A percentile compares a stretch with the other conserved stretches of the same genome.
Conservation (phyloP, 2,888 invertebrate species). For the Leptinotarsa tumamoca region DNA sequence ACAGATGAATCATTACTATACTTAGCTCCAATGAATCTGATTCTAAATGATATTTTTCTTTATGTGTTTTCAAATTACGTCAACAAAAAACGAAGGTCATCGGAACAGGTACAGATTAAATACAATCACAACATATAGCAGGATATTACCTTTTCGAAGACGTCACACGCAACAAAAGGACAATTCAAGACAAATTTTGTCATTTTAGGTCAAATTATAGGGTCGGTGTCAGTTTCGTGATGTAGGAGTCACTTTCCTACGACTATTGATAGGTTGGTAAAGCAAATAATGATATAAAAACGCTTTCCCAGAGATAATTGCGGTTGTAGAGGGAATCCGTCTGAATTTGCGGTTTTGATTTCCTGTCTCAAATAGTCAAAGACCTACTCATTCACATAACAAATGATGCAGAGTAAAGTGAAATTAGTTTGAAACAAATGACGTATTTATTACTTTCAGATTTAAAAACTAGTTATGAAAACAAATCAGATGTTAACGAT, state of each 20-base stretch:
- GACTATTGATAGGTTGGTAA: constrained; percentile 33
- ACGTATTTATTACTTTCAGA: constrained; percentile 5
- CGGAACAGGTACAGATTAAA: constrained; percentile 24
- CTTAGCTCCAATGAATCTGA: not conserved
- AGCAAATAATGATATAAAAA: constrained; percentile 32
- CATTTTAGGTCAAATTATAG: constrained; percentile 43
- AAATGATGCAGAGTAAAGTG: constrained; percentile 8
- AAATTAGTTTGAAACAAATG: constrained; percentile 7
- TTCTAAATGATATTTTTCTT: not conserved
- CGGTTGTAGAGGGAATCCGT: constrained; percentile 17
- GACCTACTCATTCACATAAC: constrained; percentile 20
- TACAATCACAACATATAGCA: constrained; percentile 31
- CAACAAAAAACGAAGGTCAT: constrained; percentile 31
- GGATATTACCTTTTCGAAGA: constrained; percentile 44
- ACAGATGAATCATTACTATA: not conserved
- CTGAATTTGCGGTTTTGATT: constrained; percentile 35
- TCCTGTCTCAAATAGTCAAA: constrained; percentile 32
- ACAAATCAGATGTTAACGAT: too few relatives aligned
- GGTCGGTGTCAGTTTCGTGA: constrained; percentile 34
- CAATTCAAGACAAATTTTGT: constrained; percentile 39
- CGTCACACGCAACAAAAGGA: constrained; percentile 43
- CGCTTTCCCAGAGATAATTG: constrained; percentile 30
- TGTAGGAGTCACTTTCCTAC: constrained; percentile 24
- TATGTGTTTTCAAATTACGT: constrained; percentile 27
- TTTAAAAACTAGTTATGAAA: not conserved